Evolutionary conservation across 2,888 invertebrate genomes (phyloP), one percentile per base, ranked within the genome.

Genomic region (Scaptomyza flava): DNA sequence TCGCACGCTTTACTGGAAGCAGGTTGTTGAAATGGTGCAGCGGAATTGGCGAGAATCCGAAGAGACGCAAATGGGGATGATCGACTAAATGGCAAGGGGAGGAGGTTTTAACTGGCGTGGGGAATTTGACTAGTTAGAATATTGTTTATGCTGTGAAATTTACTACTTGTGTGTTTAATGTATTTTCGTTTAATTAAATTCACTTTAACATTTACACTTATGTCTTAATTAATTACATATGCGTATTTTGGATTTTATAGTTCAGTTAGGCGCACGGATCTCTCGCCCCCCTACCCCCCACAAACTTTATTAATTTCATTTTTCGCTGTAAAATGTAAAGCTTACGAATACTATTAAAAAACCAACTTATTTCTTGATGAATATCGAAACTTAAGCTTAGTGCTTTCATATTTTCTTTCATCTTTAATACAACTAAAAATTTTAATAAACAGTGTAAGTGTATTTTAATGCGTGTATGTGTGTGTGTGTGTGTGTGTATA

Each of bases 1-100:
- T 38, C 95, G 95, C 85, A 96, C 97, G 0, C 94, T 93, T 51
- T 94, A 95, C 92, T 97, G 96, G 94, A 94, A 93, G 58, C 95
- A 95, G 93, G 94, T 97, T 81, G 94, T 97, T 2, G 98, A 98
- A 90, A 95, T 95, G 91, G 93, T 97, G 11, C 95, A 96, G 89
- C 96, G 96, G 80, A 96, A 96, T 72, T 98, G 97, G 97, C 93
- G 96, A 64, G 98, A 98, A 91, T 91, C 91, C 3, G 97, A 97
- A 87, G 85, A 84, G 47, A 97, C 91, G 3, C 91, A 91, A 59
- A 84, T 91, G 79, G 91, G 91, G 43, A 72, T 81, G 67, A 67
- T 77, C 2, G 82, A 84, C 47, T 87, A 76, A 48, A 4, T 7
- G 12, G 4, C 1, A 27, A 27, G 36, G 33, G 31, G n/a, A n/a